Base-by-base conservation (phyloP, 2,797 vertebrate species). In the Danio aesculapii region DNA sequence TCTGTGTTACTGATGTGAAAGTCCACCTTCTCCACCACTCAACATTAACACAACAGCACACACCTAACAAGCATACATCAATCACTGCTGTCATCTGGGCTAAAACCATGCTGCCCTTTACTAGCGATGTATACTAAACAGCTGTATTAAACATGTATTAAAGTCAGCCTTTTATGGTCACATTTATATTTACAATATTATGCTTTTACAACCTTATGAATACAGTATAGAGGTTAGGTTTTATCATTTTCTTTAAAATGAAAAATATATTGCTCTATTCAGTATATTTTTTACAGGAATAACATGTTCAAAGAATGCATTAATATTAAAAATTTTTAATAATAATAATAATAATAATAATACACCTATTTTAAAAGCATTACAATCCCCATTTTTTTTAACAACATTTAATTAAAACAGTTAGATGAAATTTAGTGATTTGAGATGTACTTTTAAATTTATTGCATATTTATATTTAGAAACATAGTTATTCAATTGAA, bases 41-140 rank as follows among this genome's bases (percentile, higher is more conserved):
- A n/a, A 77, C 77, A 64, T 69, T 82, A 83, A 79, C 52, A 81
- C 58, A 83, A 69, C 58, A 58, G 58, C 50, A 50, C 75, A 59
- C 75, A 13, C 66, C 59, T 71, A 76, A 80, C 67, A 67, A 68
- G 46, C 49, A 44, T 16, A 47, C 75, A 75, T 84, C 84, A 67
- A 79, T 84, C 84, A 84, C 64, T 70, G 59, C 50, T 53, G 41
- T 39, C 17, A 17, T 75, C 53, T 49, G 46, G 49, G 47, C 17
- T 30, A 52, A 50, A 52, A 69, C 50, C 2, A 50, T 9, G 19
- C 50, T 12, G 50, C 50, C 14, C 5, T 53, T 53, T 53, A 53
- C 50, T 11, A 11, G 50, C 14, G 50, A 53, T 53, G 12, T 13
- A 53, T 53, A 12, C 14, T 53, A 11, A 53, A 53, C 30, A 30